phyloP scores from a whole-genome alignment of 2,113 vertebrate species.

The Zingel zingel region DNA sequence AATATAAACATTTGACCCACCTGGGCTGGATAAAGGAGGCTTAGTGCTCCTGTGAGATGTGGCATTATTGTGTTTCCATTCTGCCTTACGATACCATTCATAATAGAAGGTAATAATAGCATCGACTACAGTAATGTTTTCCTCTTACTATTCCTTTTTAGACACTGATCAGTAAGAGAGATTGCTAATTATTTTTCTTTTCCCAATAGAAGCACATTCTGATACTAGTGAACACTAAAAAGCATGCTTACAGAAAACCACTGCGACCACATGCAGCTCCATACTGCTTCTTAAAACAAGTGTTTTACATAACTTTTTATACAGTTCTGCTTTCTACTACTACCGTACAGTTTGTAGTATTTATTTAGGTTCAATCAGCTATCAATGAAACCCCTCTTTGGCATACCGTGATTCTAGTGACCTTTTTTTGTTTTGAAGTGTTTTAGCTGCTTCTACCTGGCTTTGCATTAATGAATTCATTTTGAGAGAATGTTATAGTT shows the following conservation, averaged over 20 bases:
- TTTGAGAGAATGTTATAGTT: constrained; percentile 54
- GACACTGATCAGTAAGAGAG: constrained; percentile 17
- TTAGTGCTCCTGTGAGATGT: constrained; percentile 52
- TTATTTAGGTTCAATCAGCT: constrained; percentile 59
- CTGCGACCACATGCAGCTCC: constrained; percentile 31
- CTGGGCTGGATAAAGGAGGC: constrained; percentile 25
- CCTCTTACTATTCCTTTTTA: constrained; percentile 31
- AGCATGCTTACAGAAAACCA: constrained; percentile 46
- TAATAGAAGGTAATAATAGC: constrained; percentile 40
- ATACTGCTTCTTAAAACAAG: constrained; percentile 43
- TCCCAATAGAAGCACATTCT: constrained; percentile 64
- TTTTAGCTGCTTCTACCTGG: constrained; percentile 59
- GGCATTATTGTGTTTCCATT: constrained; percentile 66
- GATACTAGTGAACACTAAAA: constrained; percentile 77
- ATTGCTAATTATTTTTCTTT: constrained; percentile 29
- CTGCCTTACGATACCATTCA: constrained; percentile 71
- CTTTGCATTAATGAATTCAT: constrained; percentile 51
- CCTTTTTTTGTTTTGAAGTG: constrained; percentile 2
- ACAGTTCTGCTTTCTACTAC: constrained; percentile 66
- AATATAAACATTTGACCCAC: constrained; percentile 39
- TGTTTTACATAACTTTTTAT: constrained; percentile 61
- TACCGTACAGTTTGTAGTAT: constrained; percentile 61
- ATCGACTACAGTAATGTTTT: constrained; percentile 40
- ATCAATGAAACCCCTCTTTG: constrained; percentile 43
- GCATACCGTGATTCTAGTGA: constrained; percentile 49